Evolutionary conservation across 1,140 invertebrate genomes (phyloP).

Genomic region (Brachionus plicatilis): DNA sequence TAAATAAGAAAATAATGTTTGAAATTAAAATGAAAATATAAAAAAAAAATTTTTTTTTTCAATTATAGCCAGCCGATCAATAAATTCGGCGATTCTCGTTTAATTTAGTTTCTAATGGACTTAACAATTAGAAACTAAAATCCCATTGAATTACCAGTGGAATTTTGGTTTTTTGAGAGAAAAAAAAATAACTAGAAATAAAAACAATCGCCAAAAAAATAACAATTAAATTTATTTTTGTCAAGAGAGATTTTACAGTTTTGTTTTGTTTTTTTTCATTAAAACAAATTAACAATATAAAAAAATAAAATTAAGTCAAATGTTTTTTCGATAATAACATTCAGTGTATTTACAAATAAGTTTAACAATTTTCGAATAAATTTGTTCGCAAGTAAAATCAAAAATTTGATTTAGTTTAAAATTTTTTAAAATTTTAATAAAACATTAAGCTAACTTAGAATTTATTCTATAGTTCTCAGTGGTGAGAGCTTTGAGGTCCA

Average conservation of each 20-base stretch:
- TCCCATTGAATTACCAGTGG: constrained; percentile 1
- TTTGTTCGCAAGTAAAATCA: not conserved
- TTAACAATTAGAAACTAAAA: not conserved
- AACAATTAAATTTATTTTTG: not conserved
- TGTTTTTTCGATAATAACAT: not conserved
- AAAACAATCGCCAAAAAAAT: not conserved
- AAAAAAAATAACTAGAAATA: not conserved
- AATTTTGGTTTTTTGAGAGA: not conserved
- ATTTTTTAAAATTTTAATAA: not conserved
- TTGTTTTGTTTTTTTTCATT: not conserved
- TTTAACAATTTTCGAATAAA: not conserved
- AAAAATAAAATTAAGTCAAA: not conserved
- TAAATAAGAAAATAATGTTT: not conserved
- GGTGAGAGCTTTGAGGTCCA: not conserved
- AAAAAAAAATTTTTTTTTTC: not conserved
- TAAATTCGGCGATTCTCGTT: too few relatives aligned
- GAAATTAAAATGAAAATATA: not conserved
- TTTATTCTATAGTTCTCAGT: not conserved
- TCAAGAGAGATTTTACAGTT: not conserved
- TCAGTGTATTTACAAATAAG: not conserved
- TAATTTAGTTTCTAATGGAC: too few relatives aligned
- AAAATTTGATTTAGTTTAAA: not conserved
- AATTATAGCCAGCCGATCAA: too few relatives aligned
- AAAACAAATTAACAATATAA: not conserved
- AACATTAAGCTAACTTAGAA: not conserved